Conservation (phyloP, 2,888 invertebrate genomes). For the Megaustenia siamemsis region DNA sequence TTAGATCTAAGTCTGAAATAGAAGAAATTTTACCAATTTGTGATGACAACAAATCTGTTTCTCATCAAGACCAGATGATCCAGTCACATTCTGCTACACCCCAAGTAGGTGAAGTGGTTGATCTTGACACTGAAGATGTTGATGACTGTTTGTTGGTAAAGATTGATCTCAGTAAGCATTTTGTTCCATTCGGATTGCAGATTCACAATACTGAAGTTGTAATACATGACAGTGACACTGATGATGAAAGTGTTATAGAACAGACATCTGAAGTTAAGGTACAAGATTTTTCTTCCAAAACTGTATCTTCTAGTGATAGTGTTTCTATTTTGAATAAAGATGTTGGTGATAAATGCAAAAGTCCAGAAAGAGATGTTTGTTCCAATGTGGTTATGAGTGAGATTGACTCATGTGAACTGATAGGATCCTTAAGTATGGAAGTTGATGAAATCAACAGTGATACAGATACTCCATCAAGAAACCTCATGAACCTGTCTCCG, state of each 20-base stretch:
- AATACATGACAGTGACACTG: constrained; percentile 37
- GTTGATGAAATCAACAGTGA: constrained; percentile 8
- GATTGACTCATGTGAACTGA: not conserved
- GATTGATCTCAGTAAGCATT: constrained; percentile 30
- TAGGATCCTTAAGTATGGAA: not conserved
- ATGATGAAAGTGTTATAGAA: constrained; percentile 3
- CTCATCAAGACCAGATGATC: not conserved
- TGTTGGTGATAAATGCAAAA: not conserved
- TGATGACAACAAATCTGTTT: not conserved
- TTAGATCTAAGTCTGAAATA: too few species aligned
- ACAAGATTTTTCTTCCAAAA: not conserved
- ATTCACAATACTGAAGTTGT: constrained; percentile 31
- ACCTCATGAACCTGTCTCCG: too few species aligned
- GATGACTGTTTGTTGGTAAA: constrained; percentile 44
- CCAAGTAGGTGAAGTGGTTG: constrained; percentile 23
- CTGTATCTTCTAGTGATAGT: not conserved
- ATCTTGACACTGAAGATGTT: constrained; percentile 44
- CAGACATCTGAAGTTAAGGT: not conserved
- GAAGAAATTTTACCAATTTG: not conserved
- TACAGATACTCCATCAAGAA: not conserved
- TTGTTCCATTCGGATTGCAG: not conserved
- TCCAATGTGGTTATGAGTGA: not conserved
- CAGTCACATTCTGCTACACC: not conserved
- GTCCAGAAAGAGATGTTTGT: not conserved
- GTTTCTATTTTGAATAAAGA: not conserved